A percentile compares a stretch with the other conserved stretches of the same genome.
phyloP scores from a whole-genome alignment of 2,113 vertebrate genomes.

The Bujurquina vittata region DNA sequence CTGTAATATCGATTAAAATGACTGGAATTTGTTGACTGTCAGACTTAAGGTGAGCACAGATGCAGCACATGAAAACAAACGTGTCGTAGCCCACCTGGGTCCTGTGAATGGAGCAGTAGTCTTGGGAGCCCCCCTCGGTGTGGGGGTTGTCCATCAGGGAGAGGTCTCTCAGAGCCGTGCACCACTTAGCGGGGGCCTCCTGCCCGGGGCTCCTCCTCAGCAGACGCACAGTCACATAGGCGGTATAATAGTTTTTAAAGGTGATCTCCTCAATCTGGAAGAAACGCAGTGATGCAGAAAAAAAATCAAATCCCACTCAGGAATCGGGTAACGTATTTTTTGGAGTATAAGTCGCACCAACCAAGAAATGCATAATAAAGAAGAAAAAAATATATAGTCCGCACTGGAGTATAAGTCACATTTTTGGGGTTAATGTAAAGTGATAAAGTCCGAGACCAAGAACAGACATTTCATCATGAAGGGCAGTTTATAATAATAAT shows the following conservation, averaged over 20 bases:
- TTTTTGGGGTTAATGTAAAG: no score
- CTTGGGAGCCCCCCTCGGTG: slow-evolving; percentile 89
- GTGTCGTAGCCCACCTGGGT: slow-evolving; percentile 77
- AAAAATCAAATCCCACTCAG: no score
- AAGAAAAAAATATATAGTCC: no score
- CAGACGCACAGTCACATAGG: slow-evolving; percentile 87
- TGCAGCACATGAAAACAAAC: not conserved
- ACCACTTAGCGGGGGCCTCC: slow-evolving; percentile 79
- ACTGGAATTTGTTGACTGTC: not conserved
- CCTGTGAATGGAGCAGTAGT: slow-evolving; percentile 87
- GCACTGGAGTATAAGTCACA: no score
- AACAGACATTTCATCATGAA: no score
- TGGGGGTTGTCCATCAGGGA: slow-evolving; percentile 91
- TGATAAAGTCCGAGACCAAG: no score
- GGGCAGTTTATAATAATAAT: no score
- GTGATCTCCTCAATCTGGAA: slow-evolving; percentile 86
- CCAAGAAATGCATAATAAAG: no score
- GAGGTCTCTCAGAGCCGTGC: slow-evolving; percentile 85
- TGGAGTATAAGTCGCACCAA: no score
- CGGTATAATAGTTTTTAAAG: slow-evolving; percentile 95
- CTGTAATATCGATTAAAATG: not conserved
- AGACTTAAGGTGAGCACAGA: no score
- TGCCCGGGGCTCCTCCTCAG: slow-evolving; percentile 71
- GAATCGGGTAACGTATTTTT: no score
- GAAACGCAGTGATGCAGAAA: no score